These are phyloP conservation scores for Macrochelys suwanniensis DNA, from an alignment of 2,797 vertebrate genomes.

Conservation along the genomic window DNA sequence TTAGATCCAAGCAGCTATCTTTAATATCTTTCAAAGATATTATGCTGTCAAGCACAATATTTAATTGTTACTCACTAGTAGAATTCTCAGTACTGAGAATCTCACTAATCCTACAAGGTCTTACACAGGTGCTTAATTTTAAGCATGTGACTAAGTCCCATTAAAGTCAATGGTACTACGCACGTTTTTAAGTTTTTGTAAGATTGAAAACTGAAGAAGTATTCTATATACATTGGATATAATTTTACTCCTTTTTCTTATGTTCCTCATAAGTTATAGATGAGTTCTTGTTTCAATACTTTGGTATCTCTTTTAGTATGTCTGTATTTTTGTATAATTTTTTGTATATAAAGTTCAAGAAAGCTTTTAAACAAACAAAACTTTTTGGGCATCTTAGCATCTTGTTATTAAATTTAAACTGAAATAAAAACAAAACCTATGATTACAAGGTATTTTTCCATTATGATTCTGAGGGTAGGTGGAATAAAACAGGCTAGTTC, in stretches of 20 bases:
- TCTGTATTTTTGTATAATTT: background rate
- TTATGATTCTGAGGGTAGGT: background rate
- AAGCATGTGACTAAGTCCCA: background rate
- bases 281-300: background rate
- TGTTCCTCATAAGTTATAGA: background rate
- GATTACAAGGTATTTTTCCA: too few relatives aligned
- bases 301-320: background rate
- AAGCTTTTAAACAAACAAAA: background rate
- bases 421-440: too few relatives aligned
- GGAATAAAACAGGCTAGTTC: too few relatives aligned
- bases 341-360: background rate
- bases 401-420: too few relatives aligned
- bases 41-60: background rate
- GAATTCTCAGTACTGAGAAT: background rate
- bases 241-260: background rate
- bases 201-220: background rate
- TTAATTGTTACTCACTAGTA: background rate
- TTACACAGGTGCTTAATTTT: background rate
- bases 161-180: background rate
- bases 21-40: background rate
- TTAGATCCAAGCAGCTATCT: background rate
- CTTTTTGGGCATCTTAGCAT: too few relatives aligned
- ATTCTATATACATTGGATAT: background rate
- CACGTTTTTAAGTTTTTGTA: background rate
- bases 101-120: background rate